These are phyloP conservation scores for Chaenocephalus aceratus DNA, from an alignment of 2,113 vertebrate genomes.

Conservation along the genomic window DNA sequence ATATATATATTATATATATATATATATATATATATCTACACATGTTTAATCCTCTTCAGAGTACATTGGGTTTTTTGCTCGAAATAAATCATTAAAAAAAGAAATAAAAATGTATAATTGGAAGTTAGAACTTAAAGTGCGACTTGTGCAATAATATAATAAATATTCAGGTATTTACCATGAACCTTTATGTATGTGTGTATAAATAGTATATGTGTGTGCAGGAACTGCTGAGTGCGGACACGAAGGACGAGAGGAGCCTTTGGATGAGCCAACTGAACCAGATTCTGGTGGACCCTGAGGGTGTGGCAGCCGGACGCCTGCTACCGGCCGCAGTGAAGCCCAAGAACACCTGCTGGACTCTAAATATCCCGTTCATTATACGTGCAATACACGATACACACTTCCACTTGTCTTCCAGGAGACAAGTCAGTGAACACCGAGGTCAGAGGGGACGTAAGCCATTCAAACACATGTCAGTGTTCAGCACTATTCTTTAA, in stretches of 20 bases:
- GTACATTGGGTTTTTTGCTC: too few species aligned
- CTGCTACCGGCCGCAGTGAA: slow-evolving; percentile 69
- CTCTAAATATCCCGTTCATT: neutral
- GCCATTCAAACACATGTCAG: slow-evolving; percentile 70
- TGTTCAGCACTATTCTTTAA: slow-evolving; percentile 51
- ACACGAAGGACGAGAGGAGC: slow-evolving; percentile 96
- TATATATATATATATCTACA: too few species aligned
- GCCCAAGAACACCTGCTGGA: slow-evolving; percentile 6
- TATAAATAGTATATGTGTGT: neutral
- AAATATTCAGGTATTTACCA: too few species aligned
- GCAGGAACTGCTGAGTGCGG: slow-evolving; percentile 97
- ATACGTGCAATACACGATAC: neutral
- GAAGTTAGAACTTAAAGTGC: too few species aligned
- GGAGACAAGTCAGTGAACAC: slow-evolving; percentile 7
- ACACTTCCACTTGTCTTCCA: slow-evolving; percentile 52
- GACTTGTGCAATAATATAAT: too few species aligned
- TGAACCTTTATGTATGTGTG: too few species aligned
- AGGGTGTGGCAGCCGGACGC: slow-evolving; percentile 97
- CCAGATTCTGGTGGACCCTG: slow-evolving; percentile 92
- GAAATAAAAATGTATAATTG: too few species aligned
- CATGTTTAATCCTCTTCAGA: too few species aligned
- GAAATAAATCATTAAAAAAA: too few species aligned
- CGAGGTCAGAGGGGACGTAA: slow-evolving; percentile 34
- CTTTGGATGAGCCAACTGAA: slow-evolving; percentile 98
- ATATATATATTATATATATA: too few species aligned